Evolutionary conservation across 2,797 vertebrate species (phyloP), one percentile per base, ranked within the genome.

Genomic region (Pipistrellus nathusii): DNA sequence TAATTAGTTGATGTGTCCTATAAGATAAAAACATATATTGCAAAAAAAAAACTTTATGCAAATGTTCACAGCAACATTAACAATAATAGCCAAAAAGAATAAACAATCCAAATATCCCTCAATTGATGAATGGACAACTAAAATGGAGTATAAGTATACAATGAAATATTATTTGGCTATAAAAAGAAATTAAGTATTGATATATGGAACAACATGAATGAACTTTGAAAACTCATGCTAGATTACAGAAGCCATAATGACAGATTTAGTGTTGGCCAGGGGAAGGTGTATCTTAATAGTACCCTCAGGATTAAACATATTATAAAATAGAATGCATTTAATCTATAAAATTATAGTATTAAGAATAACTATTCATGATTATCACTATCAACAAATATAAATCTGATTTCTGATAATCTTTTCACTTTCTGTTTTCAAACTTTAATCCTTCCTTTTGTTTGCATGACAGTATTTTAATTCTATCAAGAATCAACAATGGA

Each of bases 271-370:
- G 44, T 9, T 48, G n/a, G 27, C 15, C 44, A 48, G 17, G 72
- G 72, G 72, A 73, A 75, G 27, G 27, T 48, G 17, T 75, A 55
- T 91, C 18, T 80, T 75, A 80, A 51, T 84, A 86, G 57, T 57
- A 41, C 14, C 8, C 51, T 57, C 46, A 66, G 57, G 21, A 85
- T 94, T 89, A 92, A 93, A 73, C 72, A 32, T 68, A 75, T 53
- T 75, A 62, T 83, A 88, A 95, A 86, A 75, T 46, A 55, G 25
- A 83, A 93, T 53, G 17, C 12, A 82, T 20, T 85, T 88, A 75
- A 75, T 73, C 69, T 84, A 88, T 85, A 75, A 86, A 93, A 71
- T 88, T 86, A 38, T 57, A 87, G 81, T 72, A 77, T 32, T 84
- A 92, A 90, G 18, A 83, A 55, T 35, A 6, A 17, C 17, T 32